Base-by-base conservation (phyloP, 2,113 vertebrate species). In the Paratilapia polleni region DNA sequence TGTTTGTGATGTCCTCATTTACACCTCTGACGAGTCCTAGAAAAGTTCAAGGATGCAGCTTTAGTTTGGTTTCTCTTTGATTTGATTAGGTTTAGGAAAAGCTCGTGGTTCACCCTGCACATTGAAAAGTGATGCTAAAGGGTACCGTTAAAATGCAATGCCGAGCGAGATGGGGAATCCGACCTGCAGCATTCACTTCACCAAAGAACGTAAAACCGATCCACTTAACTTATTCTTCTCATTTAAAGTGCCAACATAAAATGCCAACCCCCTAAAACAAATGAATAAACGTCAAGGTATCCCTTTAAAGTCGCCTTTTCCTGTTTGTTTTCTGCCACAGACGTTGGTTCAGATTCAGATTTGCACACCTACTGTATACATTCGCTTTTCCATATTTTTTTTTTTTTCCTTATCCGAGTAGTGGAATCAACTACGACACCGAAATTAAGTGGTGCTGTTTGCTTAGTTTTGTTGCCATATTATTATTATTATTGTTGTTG, bases 361-460 rank as follows among this genome's bases (percentile, higher is more conserved):
- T 93, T 93, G 91, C 92, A 93, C 93, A 93, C 80, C 86, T 90
- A 89, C 92, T 93, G 89, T 92, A 85, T 57, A 49, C 38, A 15
- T 61, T 43, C 10, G 77, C 86, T 88, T 84, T 76, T 62, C 38
- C 73, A 60, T 85, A 82, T 88, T 47, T 77, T 81, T 81, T 60
- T 36, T 15, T 83, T 83, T 64, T 41, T 63, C 22, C 34, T 52
- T 15, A 3, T 13, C 8, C 7, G 6, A 82, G 49, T 73, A 77
- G 89, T 77, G 70, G 57, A 88, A 80, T 59, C 52, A 28, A 73
- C 68, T 56, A 81, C 36, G 63, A 88, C 85, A 58, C 85, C 81
- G 63, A 83, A 60, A 56, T 43, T 11, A 81, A 75, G 11, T 80
- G 88, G 90, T 93, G 92, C 93, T 91, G 75, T 91, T 91, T 74